phyloP scores from a whole-genome alignment of 53 echinoderm and acorn worm species.

The Hippasteria phrygiana region DNA sequence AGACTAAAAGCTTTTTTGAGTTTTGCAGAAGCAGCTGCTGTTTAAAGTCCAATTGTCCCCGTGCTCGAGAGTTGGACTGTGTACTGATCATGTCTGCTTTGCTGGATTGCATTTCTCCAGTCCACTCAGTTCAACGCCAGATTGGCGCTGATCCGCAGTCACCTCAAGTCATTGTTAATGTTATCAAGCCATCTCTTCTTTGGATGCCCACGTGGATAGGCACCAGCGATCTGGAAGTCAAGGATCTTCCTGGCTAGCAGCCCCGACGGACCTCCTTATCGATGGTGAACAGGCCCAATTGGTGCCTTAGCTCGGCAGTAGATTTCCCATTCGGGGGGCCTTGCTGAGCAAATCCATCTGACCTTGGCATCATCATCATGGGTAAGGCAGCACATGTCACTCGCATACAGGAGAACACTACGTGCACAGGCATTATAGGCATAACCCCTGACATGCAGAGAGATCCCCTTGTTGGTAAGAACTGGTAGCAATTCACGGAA shows the following conservation, averaged over 20 bases:
- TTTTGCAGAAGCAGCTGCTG: no score
- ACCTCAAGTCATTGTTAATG: no score
- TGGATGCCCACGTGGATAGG: not conserved
- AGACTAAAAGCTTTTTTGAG: no score
- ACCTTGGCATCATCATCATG: not conserved
- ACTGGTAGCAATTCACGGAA: not conserved
- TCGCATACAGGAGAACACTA: conserved; percentile 5
- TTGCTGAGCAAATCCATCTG: conserved; percentile 16
- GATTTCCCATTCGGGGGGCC: not conserved
- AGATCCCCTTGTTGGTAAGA: not conserved
- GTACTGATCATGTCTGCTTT: no score
- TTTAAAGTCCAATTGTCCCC: no score
- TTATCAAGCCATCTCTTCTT: no score
- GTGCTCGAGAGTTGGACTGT: no score
- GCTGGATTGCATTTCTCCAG: no score
- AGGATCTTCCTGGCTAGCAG: not conserved
- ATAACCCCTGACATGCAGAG: not conserved
- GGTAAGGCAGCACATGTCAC: not conserved
- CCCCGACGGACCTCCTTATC: not conserved
- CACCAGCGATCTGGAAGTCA: not conserved
- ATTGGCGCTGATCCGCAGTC: no score
- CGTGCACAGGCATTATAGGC: not conserved
- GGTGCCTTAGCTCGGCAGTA: not conserved
- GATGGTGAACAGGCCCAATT: not conserved
- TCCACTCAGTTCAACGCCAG: no score